A percentile compares a stretch with the other conserved stretches of the same genome.
Conservation (phyloP, 2,888 invertebrate species). For the Drosophila meridionalis region DNA sequence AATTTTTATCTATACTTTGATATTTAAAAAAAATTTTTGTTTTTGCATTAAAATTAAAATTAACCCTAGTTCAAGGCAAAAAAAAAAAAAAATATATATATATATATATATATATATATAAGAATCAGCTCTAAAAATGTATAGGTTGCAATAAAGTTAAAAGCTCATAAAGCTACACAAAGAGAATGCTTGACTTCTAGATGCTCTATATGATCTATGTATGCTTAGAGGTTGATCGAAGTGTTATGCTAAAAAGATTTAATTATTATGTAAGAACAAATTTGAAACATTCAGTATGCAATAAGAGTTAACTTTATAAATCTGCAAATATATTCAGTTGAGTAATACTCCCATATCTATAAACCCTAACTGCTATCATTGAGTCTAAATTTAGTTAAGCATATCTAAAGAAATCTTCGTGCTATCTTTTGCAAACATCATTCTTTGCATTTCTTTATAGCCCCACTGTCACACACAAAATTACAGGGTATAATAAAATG, state of each 20-base stretch:
- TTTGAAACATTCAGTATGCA: neutral
- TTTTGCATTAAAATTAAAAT: neutral
- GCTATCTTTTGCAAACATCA: neutral
- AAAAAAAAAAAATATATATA: neutral
- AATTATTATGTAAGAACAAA: neutral
- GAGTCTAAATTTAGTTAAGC: neutral
- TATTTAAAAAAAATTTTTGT: neutral
- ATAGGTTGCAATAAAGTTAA: neutral
- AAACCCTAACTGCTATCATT: neutral
- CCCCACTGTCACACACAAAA: too few species aligned
- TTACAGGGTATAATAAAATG: conserved; percentile 59
- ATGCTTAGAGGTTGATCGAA: neutral
- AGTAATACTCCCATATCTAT: neutral
- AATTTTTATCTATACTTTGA: neutral
- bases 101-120: too few species aligned
- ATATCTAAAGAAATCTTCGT: neutral
- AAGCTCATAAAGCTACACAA: neutral
- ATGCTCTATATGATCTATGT: neutral
- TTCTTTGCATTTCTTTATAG: neutral
- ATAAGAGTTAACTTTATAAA: neutral
- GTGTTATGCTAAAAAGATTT: neutral
- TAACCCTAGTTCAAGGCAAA: neutral
- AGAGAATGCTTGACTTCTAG: neutral
- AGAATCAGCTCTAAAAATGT: neutral
- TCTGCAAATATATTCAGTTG: neutral